Percentiles rank a stretch among this genome's conserved stretches.
Conservation (phyloP, 2,888 invertebrate species). For the Protonemura montana region DNA sequence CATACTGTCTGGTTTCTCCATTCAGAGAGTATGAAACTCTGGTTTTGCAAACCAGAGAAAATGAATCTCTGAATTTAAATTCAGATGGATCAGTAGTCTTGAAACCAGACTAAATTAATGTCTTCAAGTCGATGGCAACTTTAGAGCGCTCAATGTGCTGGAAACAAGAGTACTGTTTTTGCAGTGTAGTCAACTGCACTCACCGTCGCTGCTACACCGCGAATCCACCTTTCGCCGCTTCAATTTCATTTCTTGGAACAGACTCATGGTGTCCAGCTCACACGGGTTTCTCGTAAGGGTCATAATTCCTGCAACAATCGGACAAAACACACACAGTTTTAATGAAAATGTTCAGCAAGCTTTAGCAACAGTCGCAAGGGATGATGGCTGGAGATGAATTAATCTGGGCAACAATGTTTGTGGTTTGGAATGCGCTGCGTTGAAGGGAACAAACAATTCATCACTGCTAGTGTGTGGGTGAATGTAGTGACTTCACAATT, state of each 20-base stretch:
- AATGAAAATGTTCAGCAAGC: not conserved
- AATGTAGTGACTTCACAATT: too few relatives aligned
- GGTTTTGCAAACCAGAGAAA: too few relatives aligned
- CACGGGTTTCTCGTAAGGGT: conserved; percentile 97
- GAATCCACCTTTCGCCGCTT: conserved; percentile 98
- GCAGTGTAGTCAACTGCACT: conserved; percentile 55
- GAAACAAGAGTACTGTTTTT: not conserved
- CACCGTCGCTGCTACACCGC: conserved; percentile 94
- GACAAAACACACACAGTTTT: conserved; percentile 44
- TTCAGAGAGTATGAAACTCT: too few relatives aligned
- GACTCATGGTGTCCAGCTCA: conserved; percentile 98
- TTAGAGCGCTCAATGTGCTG: too few relatives aligned
- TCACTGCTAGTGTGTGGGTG: not conserved
- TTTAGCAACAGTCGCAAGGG: not conserved
- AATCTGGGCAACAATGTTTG: not conserved
- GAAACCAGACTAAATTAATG: too few relatives aligned
- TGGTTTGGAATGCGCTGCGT: not conserved
- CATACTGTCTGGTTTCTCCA: too few relatives aligned
- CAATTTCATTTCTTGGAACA: conserved; percentile 97
- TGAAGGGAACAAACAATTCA: not conserved
- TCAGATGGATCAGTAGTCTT: too few relatives aligned
- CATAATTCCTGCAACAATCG: conserved; percentile 83
- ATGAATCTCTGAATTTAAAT: too few relatives aligned
- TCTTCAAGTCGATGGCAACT: too few relatives aligned
- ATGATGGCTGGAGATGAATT: not conserved